Evolutionary conservation across 1,140 invertebrate species (phyloP).

Genomic region (Drosophila orena): DNA sequence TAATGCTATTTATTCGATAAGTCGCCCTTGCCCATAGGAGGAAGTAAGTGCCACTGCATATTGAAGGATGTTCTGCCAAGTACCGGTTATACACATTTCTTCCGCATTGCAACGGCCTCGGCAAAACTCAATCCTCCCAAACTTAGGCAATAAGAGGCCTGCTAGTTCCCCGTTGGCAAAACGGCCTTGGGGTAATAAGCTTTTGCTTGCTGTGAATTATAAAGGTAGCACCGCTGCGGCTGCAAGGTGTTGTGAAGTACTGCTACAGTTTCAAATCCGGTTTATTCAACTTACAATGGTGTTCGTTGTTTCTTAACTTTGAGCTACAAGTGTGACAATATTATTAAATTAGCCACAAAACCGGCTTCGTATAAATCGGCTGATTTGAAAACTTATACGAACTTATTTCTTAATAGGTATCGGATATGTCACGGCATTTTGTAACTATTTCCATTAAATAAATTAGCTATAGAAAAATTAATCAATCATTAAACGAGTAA

Average conservation of each 20-base stretch:
- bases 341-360: conserved; percentile 1
- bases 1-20: neutral
- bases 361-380: neutral
- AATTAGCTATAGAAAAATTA: neutral
- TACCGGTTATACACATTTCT: conserved; percentile 19
- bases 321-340: conserved; percentile 35
- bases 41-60: conserved; percentile 20
- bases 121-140: conserved; percentile 26
- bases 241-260: conserved; percentile 13
- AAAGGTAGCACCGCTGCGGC: conserved; percentile 16
- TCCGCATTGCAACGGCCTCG: conserved; percentile 26
- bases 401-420: neutral
- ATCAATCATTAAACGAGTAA: neutral
- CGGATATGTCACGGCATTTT: too few relatives aligned
- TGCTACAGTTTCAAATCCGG: conserved; percentile 57
- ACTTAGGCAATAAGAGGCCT: neutral
- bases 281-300: conserved; percentile 39
- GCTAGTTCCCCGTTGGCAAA: conserved; percentile 9
- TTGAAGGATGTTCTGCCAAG: conserved; percentile 9
- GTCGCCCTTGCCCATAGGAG: conserved; percentile 12
- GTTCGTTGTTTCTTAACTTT: conserved; percentile 31
- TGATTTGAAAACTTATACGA: neutral
- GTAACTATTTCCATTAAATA: neutral
- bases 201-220: conserved; percentile 38
- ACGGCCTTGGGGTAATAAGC: conserved; percentile 46